Evolutionary conservation across 2,797 vertebrate species (phyloP).

Genomic region (Eospalax fontanierii): DNA sequence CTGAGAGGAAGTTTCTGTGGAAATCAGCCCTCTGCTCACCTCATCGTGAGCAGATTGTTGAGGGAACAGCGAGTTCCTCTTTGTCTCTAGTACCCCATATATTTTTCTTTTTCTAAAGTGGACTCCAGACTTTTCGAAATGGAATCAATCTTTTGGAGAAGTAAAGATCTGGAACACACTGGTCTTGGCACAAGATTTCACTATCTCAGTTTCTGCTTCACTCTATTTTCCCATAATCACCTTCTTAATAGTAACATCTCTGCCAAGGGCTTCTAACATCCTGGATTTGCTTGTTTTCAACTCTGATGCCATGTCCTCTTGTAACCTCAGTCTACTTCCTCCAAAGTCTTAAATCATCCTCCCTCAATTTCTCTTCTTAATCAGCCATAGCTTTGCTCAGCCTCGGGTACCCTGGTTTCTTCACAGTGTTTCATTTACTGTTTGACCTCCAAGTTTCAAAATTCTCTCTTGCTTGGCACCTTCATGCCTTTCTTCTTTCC

Average conservation of each 20-base stretch:
- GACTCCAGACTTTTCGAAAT: conserved; percentile 4
- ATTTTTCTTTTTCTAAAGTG: conserved; percentile 11
- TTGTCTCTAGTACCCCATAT: neutral
- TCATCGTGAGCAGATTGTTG: neutral
- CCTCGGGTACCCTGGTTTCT: neutral
- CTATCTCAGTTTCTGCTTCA: neutral
- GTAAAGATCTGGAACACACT: neutral
- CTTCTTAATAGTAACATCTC: too few species aligned
- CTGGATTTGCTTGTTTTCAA: conserved; percentile 11
- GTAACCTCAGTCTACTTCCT: neutral
- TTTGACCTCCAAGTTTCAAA: neutral
- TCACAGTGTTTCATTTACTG: neutral
- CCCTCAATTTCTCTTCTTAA: neutral
- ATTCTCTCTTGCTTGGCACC: neutral
- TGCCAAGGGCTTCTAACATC: neutral
- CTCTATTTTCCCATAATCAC: neutral
- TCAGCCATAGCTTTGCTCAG: neutral
- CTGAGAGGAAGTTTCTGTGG: neutral
- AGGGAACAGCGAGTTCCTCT: neutral
- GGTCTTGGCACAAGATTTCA: neutral
- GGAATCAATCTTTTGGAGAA: neutral
- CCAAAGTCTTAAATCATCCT: neutral
- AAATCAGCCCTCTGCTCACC: neutral
- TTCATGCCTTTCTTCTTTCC: neutral
- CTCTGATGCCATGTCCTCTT: neutral